These are phyloP conservation scores for Scomber colias DNA, from an alignment of 2,113 vertebrate genomes.

Conservation along the genomic window DNA sequence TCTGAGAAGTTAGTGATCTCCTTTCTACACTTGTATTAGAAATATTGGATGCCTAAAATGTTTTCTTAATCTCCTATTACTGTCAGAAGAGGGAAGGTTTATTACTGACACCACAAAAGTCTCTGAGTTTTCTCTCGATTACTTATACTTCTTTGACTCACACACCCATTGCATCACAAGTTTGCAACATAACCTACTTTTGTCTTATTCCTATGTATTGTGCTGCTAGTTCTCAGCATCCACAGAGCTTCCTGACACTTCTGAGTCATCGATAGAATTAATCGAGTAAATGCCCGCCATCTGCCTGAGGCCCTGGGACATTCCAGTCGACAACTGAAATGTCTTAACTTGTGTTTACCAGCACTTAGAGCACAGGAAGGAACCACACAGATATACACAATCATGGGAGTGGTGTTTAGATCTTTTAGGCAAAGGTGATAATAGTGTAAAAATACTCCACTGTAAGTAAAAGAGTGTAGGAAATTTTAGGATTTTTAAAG, in stretches of 20 bases:
- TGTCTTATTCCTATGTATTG: too few species aligned
- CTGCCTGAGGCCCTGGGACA: constrained; percentile 4
- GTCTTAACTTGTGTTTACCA: constrained; percentile 48
- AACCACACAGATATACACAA: neutral
- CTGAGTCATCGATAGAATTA: constrained; percentile 13
- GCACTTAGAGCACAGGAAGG: constrained; percentile 15
- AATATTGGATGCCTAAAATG: too few species aligned
- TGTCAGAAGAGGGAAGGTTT: too few species aligned
- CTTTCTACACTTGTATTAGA: too few species aligned
- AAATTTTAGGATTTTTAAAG: too few species aligned
- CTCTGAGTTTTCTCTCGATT: neutral
- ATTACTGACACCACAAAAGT: too few species aligned
- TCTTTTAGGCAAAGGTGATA: neutral
- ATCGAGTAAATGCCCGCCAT: constrained; percentile 1
- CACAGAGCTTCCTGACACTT: neutral
- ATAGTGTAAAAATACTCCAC: too few species aligned
- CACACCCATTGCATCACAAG: neutral
- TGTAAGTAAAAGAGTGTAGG: too few species aligned
- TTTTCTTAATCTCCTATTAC: too few species aligned
- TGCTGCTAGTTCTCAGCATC: too few species aligned
- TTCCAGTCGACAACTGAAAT: constrained; percentile 18
- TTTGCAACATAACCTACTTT: neutral
- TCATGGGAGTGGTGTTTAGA: neutral
- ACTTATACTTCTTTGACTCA: neutral
- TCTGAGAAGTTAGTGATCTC: too few species aligned